phyloP scores from a whole-genome alignment of 2,888 invertebrate species.

The Tenthredo livida region DNA sequence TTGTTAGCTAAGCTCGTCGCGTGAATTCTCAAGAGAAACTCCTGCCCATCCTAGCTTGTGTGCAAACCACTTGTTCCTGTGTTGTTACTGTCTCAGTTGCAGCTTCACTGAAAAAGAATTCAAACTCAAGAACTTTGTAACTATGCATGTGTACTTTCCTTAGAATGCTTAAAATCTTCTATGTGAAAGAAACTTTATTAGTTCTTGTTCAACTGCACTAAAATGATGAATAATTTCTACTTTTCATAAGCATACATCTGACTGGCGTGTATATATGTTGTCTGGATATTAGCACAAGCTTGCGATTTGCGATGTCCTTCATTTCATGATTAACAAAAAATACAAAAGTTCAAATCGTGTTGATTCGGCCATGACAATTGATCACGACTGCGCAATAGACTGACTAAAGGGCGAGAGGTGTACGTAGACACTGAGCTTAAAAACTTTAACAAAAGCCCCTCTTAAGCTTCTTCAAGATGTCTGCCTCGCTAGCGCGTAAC shows the following conservation, averaged over 20 bases:
- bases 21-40: constrained; percentile 45
- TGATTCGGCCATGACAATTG: background rate
- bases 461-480: constrained; percentile 65
- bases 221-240: background rate
- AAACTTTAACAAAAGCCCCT: constrained; percentile 51
- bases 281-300: background rate
- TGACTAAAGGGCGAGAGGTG: constrained; percentile 14
- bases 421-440: constrained; percentile 33
- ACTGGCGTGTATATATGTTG: background rate
- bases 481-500: constrained; percentile 64
- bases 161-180: background rate
- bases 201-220: background rate
- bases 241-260: background rate
- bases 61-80: constrained; percentile 28
- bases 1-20: constrained; percentile 44
- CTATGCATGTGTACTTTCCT: background rate
- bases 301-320: background rate
- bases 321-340: background rate
- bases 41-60: constrained; percentile 28
- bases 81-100: constrained; percentile 14
- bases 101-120: constrained; percentile 27
- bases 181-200: background rate
- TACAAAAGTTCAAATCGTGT: background rate
- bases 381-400: background rate
- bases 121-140: constrained; percentile 22